Evolutionary conservation across 2,797 vertebrate species (phyloP), one percentile per base, ranked within the genome.

Genomic region (Cyclura pinguis): DNA sequence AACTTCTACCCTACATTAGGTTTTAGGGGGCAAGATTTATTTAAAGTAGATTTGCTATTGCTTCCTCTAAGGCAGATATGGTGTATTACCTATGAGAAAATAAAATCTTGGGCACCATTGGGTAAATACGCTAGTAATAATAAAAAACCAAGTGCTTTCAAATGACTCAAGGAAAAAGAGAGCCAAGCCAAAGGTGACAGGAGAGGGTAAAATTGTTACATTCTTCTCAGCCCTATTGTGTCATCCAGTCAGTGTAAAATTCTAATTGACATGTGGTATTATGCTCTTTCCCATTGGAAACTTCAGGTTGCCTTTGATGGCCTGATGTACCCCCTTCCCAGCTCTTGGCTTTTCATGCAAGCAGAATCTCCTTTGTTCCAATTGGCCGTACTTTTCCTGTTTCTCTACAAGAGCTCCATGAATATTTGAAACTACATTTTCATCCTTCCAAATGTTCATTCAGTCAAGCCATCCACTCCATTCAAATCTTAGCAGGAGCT

Each of bases 151-250:
- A 85, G 59, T 22, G 7, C 18, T 76, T 80, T 76, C 76, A 42
- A 47, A 90, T 18, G 35, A 80, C 13, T 69, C 50, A 32, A 90
- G 38, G 62, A 89, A 84, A 47, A 62, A 62, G 59, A n/a, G n/a
- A 67, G 76, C 24, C 87, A 59, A 83, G 55, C 52, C 35, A 59
- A 59, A 83, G 72, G 35, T 16, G 52, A 32, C 77, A 62, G 67
- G 55, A 20, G 35, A 80, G n/a, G 78, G 38, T 29, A 81, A 90
- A 86, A 90, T 74, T 86, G 84, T 42, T 35, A 35, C 29, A 12
- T 86, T 32, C 29, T 38, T 29, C 64, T 80, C 57, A 52, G 62
- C 50, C 35, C 9, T 52, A 90, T n/a, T 16, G 67, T 80, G 35
- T 73, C 32, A 86, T 24, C 52, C 84, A 59, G n/a, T 18, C 35